Evolutionary conservation across 2,113 vertebrate genomes (phyloP), one percentile per base, ranked within the genome.

Genomic region (Spilogale gracilis): DNA sequence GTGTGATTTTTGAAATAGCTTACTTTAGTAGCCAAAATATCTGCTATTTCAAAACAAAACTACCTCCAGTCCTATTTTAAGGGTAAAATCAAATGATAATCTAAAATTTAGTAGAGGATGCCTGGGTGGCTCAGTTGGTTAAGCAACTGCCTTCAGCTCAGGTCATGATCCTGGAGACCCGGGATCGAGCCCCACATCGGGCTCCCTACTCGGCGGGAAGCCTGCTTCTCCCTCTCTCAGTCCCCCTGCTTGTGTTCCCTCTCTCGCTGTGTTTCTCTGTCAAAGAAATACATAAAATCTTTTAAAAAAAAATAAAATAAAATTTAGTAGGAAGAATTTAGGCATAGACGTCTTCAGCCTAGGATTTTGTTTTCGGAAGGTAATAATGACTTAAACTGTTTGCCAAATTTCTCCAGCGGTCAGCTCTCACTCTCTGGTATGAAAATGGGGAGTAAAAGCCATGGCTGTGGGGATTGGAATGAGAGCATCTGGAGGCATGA

Each of bases 321-420:
- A 91, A 65, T 86, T 63, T 58, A 88, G 48, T 74, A 60, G 60
- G 43, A 88, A 82, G 67, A 76, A 82, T 67, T 88, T 58, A 50
- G 25, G 20, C 14, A 74, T 2, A 45, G 52, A 83, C 9, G 13
- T 58, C 18, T 21, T 27, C 11, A 71, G 60, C 10, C 67, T 60
- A 45, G 73, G 48, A 23, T 63, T 94, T 84, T 73, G 23, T n/a
- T 80, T 92, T 58, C 56, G 48, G 86, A 92, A 92, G 58, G 67
- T 2, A 65, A 13, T 5, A 11, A 83, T 20, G 60, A 67, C 58
- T 91, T 83, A 52, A 32, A 27, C 32, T 13, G 27, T 79, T 89
- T 32, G 30, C 54, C 81, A 48, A 56, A 73, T 45, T 43, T 50
- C 38, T 90, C 63, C 63, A 30, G n/a, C 69, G 30, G 71, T 65